Percentiles rank a stretch among this genome's conserved stretches.
phyloP scores from a whole-genome alignment of 2,888 invertebrate genomes.

The Palloptera scutellata region DNA sequence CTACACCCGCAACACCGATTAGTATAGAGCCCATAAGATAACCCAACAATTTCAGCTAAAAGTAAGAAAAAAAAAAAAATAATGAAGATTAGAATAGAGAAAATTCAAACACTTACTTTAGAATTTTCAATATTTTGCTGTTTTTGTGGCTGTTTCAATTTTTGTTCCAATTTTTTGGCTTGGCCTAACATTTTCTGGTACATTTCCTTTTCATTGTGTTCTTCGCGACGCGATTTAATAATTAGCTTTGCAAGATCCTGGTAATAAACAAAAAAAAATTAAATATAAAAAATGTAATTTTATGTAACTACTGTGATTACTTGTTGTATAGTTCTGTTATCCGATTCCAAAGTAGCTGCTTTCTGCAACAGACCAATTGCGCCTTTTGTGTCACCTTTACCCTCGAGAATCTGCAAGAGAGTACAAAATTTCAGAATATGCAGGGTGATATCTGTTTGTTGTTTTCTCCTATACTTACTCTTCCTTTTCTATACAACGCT shows the following conservation, averaged over 20 bases:
- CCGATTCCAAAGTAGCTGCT: constrained; percentile 73
- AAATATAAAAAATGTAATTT: neutral
- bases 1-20: constrained; percentile 76
- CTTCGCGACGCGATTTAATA: constrained; percentile 68
- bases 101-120: constrained; percentile 49
- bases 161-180: constrained; percentile 64
- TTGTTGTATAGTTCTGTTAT: constrained; percentile 69
- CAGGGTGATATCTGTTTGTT: neutral
- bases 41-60: constrained; percentile 62
- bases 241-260: constrained; percentile 68
- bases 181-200: constrained; percentile 75
- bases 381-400: constrained; percentile 74
- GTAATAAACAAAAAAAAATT: constrained; percentile 14
- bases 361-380: constrained; percentile 74
- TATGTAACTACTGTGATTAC: constrained; percentile 36
- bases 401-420: constrained; percentile 70
- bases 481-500: constrained; percentile 87
- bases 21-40: constrained; percentile 72
- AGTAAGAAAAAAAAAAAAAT: constrained; percentile 25
- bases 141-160: constrained; percentile 53
- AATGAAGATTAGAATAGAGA: neutral
- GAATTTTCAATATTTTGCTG: constrained; percentile 57
- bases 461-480: constrained; percentile 60
- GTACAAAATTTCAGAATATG: neutral
- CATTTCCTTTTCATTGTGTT: constrained; percentile 70